phyloP scores from a whole-genome alignment of 2,888 invertebrate genomes.

The Drosophila colorata region DNA sequence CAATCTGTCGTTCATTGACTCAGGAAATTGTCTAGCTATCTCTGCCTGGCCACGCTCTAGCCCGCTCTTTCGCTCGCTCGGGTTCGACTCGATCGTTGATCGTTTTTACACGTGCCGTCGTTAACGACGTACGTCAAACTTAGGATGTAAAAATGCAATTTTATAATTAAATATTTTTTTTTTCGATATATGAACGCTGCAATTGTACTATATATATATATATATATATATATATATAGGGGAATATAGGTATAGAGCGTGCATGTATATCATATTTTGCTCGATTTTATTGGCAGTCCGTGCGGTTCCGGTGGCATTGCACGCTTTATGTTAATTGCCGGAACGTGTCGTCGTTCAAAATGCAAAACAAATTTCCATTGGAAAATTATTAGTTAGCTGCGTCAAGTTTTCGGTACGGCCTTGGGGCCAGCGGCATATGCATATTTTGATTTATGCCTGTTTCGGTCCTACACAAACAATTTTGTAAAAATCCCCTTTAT shows the following conservation, averaged over 20 bases:
- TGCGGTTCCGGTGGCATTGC: conserved; percentile 55
- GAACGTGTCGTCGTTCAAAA: conserved; percentile 41
- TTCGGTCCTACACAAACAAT: conserved; percentile 6
- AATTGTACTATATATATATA: conserved; percentile 9
- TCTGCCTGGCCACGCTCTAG: not conserved
- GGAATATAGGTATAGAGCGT: not conserved
- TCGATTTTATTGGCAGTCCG: conserved; percentile 12
- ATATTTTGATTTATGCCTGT: conserved; percentile 21
- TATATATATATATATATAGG: not conserved
- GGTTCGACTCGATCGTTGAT: conserved; percentile 1
- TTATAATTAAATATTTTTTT: conserved; percentile 36
- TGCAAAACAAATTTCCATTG: conserved; percentile 10
- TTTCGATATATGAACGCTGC: conserved; percentile 27
- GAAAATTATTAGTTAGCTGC: not conserved
- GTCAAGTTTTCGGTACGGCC: not conserved
- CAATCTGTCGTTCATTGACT: conserved; percentile 51
- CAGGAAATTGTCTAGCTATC: conserved; percentile 4
- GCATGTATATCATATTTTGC: conserved; percentile 7
- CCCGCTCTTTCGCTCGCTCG: not conserved
- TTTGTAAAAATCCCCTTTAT: conserved; percentile 14
- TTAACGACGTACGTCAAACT: conserved; percentile 24
- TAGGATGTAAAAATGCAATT: conserved; percentile 33
- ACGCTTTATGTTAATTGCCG: conserved; percentile 40
- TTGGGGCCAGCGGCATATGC: not conserved
- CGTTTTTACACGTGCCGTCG: conserved; percentile 38